Conservation (phyloP, 1,140 invertebrate genomes). For the Lepidurus arcticus region DNA sequence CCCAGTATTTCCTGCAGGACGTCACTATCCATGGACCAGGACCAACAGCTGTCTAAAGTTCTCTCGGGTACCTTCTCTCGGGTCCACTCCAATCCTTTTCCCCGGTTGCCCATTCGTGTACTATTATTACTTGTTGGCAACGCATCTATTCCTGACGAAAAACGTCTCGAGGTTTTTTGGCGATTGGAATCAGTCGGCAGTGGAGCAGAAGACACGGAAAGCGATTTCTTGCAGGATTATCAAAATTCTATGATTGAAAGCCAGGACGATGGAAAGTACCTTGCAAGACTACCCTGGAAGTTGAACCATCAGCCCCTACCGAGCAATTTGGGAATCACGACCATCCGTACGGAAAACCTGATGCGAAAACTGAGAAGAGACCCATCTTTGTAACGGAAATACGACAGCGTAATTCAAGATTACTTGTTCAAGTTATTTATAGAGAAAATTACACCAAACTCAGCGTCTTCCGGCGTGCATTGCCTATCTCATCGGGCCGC, state of each 20-base stretch:
- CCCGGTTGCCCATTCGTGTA: background rate
- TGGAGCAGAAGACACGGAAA: background rate
- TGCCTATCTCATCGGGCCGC: background rate
- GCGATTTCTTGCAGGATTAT: background rate
- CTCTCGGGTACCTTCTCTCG: background rate
- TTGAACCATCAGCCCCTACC: background rate
- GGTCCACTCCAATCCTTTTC: background rate
- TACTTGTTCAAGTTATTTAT: constrained; percentile 24
- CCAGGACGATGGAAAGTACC: background rate
- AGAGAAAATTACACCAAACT: background rate
- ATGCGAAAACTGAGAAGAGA: constrained; percentile 1
- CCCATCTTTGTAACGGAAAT: background rate
- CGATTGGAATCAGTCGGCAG: background rate
- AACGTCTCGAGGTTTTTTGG: background rate
- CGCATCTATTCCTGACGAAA: background rate
- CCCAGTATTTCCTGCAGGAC: constrained; percentile 24
- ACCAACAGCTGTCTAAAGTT: constrained; percentile 20
- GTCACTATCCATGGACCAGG: constrained; percentile 11
- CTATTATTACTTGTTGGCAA: background rate
- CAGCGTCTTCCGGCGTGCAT: background rate
- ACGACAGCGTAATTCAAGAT: constrained; percentile 25
- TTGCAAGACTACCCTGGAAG: background rate
- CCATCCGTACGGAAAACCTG: background rate
- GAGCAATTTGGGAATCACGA: background rate
- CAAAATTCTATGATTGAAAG: background rate